A percentile compares a stretch with the other conserved stretches of the same genome.
Evolutionary conservation across 1,140 invertebrate genomes (phyloP).

Genomic region (Aradophagus sp.): DNA sequence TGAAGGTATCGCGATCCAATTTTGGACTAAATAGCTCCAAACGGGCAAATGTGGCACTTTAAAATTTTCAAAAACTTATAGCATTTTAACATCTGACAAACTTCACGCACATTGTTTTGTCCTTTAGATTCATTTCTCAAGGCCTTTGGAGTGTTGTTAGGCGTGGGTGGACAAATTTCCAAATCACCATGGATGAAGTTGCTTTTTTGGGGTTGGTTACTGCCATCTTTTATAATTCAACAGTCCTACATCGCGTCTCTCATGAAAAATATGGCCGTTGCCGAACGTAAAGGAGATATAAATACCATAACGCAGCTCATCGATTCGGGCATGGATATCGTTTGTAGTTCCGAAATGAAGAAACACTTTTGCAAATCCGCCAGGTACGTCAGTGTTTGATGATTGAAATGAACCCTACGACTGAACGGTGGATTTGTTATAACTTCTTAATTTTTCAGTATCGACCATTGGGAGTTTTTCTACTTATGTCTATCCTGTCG

Average conservation of each 20-base stretch:
- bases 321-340: slow-evolving; percentile 37
- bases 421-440: background rate
- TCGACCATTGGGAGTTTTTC: slow-evolving; percentile 8
- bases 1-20: too few relatives aligned
- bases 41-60: too few relatives aligned
- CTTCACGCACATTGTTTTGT: too few relatives aligned
- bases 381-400: slow-evolving; percentile 2
- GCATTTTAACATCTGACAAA: too few relatives aligned
- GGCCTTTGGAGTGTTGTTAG: slow-evolving; percentile 43
- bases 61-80: too few relatives aligned
- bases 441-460: slow-evolving; percentile 12
- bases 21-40: too few relatives aligned
- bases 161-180: slow-evolving; percentile 35
- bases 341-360: slow-evolving; percentile 30
- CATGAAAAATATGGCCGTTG: slow-evolving; percentile 40
- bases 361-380: slow-evolving; percentile 14
- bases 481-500: slow-evolving; percentile 34
- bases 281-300: slow-evolving; percentile 23
- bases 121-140: slow-evolving; percentile 49
- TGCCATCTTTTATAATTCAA: slow-evolving; percentile 51
- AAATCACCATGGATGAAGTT: slow-evolving; percentile 33
- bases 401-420: background rate
- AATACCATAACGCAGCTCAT: slow-evolving; percentile 37
- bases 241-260: slow-evolving; percentile 49
- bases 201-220: slow-evolving; percentile 45